phyloP scores from a whole-genome alignment of 2,113 vertebrate genomes.

The Gobius niger region DNA sequence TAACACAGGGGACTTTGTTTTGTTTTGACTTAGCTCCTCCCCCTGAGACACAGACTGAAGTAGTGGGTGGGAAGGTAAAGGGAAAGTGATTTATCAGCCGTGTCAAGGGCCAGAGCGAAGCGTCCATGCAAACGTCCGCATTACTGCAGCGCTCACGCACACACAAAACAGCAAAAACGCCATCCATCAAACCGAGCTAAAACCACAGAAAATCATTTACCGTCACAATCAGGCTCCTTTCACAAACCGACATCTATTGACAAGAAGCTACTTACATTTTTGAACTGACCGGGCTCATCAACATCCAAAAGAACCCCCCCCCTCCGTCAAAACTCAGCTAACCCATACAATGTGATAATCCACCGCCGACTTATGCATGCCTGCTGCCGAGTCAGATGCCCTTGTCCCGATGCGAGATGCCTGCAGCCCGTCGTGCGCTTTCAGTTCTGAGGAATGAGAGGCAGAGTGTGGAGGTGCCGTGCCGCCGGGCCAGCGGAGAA shows the following conservation, averaged over 20 bases:
- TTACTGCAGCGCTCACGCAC: not conserved
- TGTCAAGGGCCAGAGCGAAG: slow-evolving; percentile 8
- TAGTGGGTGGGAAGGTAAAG: not conserved
- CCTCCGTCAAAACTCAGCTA: not conserved
- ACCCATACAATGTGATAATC: not conserved
- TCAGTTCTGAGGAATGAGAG: slow-evolving; percentile 57
- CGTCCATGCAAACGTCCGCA: slow-evolving; percentile 35
- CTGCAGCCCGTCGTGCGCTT: slow-evolving; percentile 26
- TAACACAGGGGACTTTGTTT: not conserved
- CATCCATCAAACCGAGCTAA: slow-evolving; percentile 36
- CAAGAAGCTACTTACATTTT: slow-evolving; percentile 52
- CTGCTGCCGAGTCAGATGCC: slow-evolving; percentile 33
- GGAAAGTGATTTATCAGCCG: slow-evolving; percentile 21
- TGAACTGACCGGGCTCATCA: slow-evolving; percentile 38
- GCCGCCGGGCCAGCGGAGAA: slow-evolving; percentile 76
- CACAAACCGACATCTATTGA: not conserved
- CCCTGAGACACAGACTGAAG: slow-evolving; percentile 1
- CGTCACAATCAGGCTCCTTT: not conserved
- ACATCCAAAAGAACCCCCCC: slow-evolving; percentile 9
- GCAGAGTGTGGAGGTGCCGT: slow-evolving; percentile 42
- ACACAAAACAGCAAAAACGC: slow-evolving; percentile 15
- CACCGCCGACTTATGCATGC: slow-evolving; percentile 13
- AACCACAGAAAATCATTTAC: slow-evolving; percentile 28
- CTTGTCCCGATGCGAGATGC: slow-evolving; percentile 30
- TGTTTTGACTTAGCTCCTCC: not conserved